Conservation (phyloP, 2,113 vertebrate genomes). For the Elaphurus davidianus region DNA sequence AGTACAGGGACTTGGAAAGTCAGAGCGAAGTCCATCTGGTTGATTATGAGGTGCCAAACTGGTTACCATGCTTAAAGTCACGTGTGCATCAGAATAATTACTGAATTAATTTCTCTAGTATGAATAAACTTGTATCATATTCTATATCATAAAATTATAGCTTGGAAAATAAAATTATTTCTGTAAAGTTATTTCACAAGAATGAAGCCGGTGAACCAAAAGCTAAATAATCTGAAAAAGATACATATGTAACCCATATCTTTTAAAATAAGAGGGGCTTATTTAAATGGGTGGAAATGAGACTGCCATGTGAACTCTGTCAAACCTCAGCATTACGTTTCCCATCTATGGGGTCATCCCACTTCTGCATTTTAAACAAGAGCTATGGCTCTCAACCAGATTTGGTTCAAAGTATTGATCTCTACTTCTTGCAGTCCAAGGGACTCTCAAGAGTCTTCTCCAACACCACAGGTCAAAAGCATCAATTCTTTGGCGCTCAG, state of each 20-base stretch:
- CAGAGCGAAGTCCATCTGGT: background rate
- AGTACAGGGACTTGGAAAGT: background rate
- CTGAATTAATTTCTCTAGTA: background rate
- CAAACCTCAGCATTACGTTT: background rate
- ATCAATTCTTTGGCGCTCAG: too few relatives aligned
- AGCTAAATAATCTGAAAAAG: background rate
- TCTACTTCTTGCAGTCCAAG: background rate
- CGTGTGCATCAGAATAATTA: background rate
- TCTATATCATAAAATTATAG: background rate
- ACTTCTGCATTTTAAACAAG: background rate
- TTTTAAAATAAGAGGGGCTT: background rate
- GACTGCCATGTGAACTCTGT: background rate
- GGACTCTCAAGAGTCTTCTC: too few relatives aligned
- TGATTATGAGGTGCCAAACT: background rate
- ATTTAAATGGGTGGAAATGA: background rate
- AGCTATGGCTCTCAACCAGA: background rate
- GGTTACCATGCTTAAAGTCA: background rate
- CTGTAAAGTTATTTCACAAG: background rate
- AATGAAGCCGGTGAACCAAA: background rate
- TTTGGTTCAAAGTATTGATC: slow-evolving; percentile 37
- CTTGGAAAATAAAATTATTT: background rate
- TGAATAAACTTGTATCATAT: background rate
- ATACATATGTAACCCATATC: background rate
- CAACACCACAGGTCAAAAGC: too few relatives aligned
- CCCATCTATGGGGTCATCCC: background rate